Base-by-base conservation (phyloP, 2,888 invertebrate species). In the Seira musarum region DNA sequence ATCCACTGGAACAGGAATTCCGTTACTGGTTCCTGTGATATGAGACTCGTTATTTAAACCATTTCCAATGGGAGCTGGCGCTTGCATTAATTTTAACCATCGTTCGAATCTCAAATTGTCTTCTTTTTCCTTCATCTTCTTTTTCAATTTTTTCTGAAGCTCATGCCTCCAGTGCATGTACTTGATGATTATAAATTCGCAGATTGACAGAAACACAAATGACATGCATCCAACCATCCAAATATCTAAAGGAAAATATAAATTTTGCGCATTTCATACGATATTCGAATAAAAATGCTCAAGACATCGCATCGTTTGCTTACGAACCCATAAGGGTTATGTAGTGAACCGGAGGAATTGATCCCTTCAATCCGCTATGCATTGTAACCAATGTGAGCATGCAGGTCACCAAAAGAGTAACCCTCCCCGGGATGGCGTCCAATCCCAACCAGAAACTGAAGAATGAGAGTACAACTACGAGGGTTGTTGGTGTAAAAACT, bases 221-320 rank as follows among this genome's bases (percentile, higher is more conserved):
- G 94, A 92, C 94, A 95, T 95, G 87, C 95, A 95, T 3, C 94
- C 94, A 2, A 95, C 94, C 95, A 95, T 95, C 95, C 95, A 95
- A 66, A 85, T 80, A 49, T 85, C 85, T 65, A 84, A n/a, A n/a
- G n/a, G n/a, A n/a, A 24, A 77, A 83, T 81, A 71, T 82, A 21
- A 49, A 22, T 65, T 24, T 24, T 25, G 6, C 13, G 0, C 17
- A 10, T 70, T n/a, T 1, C 30, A 22, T 25, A 15, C 19, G 22
- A 66, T 13, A 35, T 66, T 5, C 24, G n/a, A 40, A 5, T 66
- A 40, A n/a, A n/a, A n/a, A n/a, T n/a, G n/a, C n/a, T n/a, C n/a
- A n/a, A n/a, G n/a, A n/a, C n/a, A n/a, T n/a, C n/a, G n/a, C n/a
- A n/a, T n/a, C n/a, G n/a, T n/a, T n/a, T n/a, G n/a, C n/a, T n/a